These are phyloP conservation scores for Orientallactaga bullata DNA, from an alignment of 2,113 vertebrate species.

Conservation along the genomic window DNA sequence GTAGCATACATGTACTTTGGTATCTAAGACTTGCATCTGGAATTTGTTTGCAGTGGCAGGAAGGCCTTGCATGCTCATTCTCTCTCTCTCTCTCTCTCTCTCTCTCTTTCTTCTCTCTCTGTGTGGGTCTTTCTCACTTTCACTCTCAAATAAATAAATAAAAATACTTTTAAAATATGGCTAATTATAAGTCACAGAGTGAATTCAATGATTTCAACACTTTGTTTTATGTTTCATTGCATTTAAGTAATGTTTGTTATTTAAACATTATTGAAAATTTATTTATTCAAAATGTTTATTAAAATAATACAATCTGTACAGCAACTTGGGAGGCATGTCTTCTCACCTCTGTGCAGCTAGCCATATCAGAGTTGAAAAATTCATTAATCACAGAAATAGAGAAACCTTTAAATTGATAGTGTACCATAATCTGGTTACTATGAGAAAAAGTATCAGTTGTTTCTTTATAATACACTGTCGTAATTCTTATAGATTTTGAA, in stretches of 20 bases:
- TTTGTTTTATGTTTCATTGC: not conserved
- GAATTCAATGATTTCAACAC: not conserved
- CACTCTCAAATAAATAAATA: too few species aligned
- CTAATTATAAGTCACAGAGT: not conserved
- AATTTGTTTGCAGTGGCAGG: too few species aligned
- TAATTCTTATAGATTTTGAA: not conserved
- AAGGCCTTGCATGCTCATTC: too few species aligned
- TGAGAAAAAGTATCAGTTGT: slow-evolving; percentile 65
- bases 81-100: too few species aligned
- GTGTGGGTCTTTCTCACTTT: too few species aligned
- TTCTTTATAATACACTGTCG: slow-evolving; percentile 5
- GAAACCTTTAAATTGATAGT: slow-evolving; percentile 41
- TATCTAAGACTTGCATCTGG: not conserved
- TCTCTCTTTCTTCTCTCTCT: too few species aligned
- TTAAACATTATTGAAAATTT: slow-evolving; percentile 60
- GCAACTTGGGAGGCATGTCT: not conserved
- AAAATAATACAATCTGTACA: slow-evolving; percentile 45
- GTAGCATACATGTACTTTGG: not conserved
- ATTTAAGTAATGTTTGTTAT: not conserved
- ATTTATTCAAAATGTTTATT: slow-evolving; percentile 37
- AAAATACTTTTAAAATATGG: too few species aligned
- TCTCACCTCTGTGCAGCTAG: slow-evolving; percentile 52
- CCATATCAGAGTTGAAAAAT: slow-evolving; percentile 59
- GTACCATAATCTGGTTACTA: slow-evolving; percentile 56
- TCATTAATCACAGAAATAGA: slow-evolving; percentile 77